Conservation (phyloP, 2,113 vertebrate genomes). For the Caracal caracal region DNA sequence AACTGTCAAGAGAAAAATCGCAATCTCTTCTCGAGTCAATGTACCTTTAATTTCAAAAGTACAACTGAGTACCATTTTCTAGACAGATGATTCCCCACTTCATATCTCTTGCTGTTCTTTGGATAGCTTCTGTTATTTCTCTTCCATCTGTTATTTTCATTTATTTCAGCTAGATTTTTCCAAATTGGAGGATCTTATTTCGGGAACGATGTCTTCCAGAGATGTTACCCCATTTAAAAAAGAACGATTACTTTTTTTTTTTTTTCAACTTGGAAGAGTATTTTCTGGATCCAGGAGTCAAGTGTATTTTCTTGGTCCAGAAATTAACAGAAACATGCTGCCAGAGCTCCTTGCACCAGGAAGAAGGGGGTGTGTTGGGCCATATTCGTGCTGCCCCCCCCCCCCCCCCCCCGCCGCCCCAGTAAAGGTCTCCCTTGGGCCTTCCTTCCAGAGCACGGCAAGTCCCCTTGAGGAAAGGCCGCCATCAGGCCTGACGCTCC, state of each 20-base stretch:
- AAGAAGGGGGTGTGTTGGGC: neutral
- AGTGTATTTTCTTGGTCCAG: conserved; percentile 23
- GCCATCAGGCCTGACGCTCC: neutral
- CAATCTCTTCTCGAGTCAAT: conserved; percentile 70
- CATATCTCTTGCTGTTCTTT: conserved; percentile 78
- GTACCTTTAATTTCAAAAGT: conserved; percentile 83
- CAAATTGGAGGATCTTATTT: conserved; percentile 82
- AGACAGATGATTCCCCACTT: conserved; percentile 79
- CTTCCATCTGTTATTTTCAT: conserved; percentile 83
- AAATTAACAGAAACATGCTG: neutral
- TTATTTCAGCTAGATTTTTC: conserved; percentile 82
- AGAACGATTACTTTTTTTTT: conserved; percentile 31
- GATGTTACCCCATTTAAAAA: conserved; percentile 77
- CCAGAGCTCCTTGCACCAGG: neutral
- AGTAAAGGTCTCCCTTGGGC: neutral
- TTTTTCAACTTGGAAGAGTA: conserved; percentile 10
- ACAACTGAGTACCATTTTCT: conserved; percentile 80
- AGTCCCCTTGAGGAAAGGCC: neutral
- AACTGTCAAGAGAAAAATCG: conserved; percentile 68
- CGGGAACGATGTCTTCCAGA: conserved; percentile 78
- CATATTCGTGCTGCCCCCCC: rapidly evolving
- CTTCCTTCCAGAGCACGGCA: neutral
- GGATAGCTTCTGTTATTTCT: conserved; percentile 81
- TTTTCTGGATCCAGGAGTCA: conserved; percentile 40
- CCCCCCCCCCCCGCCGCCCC: neutral